phyloP scores from a whole-genome alignment of 2,888 invertebrate genomes.

The Drosophila acutilabella region DNA sequence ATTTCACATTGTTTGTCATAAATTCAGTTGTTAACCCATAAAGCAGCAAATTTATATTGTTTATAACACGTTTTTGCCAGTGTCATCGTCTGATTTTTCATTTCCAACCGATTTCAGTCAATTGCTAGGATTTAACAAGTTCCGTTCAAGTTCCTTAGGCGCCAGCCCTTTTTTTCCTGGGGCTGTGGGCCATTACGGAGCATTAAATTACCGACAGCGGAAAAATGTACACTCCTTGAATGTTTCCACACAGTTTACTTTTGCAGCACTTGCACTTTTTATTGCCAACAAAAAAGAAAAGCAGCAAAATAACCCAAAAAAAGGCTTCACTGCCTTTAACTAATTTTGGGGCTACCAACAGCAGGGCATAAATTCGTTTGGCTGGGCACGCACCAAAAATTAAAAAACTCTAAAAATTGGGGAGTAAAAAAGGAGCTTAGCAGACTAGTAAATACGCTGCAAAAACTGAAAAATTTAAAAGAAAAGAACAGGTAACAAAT shows the following conservation, averaged over 20 bases:
- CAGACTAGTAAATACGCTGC: slow-evolving; percentile 1
- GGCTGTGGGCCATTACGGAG: slow-evolving; percentile 14
- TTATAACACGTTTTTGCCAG: not conserved
- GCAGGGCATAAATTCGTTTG: slow-evolving; percentile 67
- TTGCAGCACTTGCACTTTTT: slow-evolving; percentile 77
- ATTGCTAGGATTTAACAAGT: slow-evolving; percentile 15
- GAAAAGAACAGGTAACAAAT: too few species aligned
- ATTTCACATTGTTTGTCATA: slow-evolving; percentile 7
- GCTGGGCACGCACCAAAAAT: slow-evolving; percentile 64
- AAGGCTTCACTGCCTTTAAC: slow-evolving; percentile 30
- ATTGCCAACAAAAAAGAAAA: slow-evolving; percentile 23
- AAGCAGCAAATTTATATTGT: slow-evolving; percentile 15
- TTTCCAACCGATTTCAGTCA: slow-evolving; percentile 15
- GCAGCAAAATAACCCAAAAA: slow-evolving; percentile 3
- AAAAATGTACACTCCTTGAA: slow-evolving; percentile 69
- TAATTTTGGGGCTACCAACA: slow-evolving; percentile 51
- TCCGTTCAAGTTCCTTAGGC: slow-evolving; percentile 3
- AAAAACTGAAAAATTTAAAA: too few species aligned
- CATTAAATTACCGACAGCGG: slow-evolving; percentile 51
- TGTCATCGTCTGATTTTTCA: slow-evolving; percentile 2
- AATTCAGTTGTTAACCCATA: slow-evolving; percentile 7
- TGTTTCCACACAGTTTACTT: slow-evolving; percentile 77
- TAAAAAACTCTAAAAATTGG: slow-evolving; percentile 49
- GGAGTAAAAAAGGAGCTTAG: not conserved
- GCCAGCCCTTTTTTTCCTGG: slow-evolving; percentile 25